These are phyloP conservation scores for Troides aeacus DNA, from an alignment of 2,888 invertebrate species.

Conservation along the genomic window DNA sequence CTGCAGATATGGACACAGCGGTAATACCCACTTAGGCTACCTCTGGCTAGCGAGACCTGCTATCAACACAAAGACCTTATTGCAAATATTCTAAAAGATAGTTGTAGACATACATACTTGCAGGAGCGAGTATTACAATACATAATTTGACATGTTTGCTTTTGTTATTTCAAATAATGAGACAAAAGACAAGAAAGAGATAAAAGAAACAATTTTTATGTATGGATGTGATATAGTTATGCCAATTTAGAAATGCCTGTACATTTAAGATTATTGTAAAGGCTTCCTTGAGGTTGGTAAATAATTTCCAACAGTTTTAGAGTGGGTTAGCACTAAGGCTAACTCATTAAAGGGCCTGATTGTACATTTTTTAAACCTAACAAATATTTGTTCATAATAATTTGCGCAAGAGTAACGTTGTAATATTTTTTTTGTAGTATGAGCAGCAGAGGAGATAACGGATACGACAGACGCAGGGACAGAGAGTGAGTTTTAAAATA, in stretches of 20 bases:
- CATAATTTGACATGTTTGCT: too few relatives aligned
- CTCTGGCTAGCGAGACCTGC: too few relatives aligned
- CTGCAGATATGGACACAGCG: too few relatives aligned
- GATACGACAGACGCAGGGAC: slow-evolving; percentile 75
- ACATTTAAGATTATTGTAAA: slow-evolving; percentile 33
- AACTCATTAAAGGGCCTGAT: slow-evolving; percentile 70
- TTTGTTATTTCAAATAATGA: too few relatives aligned
- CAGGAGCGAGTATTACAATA: too few relatives aligned
- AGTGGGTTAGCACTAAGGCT: slow-evolving; percentile 53
- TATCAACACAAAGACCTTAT: too few relatives aligned
- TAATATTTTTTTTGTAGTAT: slow-evolving; percentile 46
- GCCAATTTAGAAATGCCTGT: slow-evolving; percentile 51
- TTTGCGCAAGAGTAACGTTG: slow-evolving; percentile 5
- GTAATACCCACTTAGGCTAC: too few relatives aligned
- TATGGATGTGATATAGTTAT: neutral
- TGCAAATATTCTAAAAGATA: too few relatives aligned
- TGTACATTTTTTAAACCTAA: slow-evolving; percentile 43
- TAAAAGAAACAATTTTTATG: too few relatives aligned
- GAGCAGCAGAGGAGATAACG: slow-evolving; percentile 73
- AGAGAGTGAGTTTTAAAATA: slow-evolving; percentile 75
- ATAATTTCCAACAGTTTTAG: slow-evolving; percentile 60
- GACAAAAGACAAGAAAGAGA: too few relatives aligned
- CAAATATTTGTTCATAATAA: neutral
- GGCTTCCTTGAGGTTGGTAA: slow-evolving; percentile 56
- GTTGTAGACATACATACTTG: too few relatives aligned